Percentiles rank a stretch among this genome's conserved stretches.
phyloP scores from a whole-genome alignment of 2,797 vertebrate genomes.

The Pseudomugil gertrudae region DNA sequence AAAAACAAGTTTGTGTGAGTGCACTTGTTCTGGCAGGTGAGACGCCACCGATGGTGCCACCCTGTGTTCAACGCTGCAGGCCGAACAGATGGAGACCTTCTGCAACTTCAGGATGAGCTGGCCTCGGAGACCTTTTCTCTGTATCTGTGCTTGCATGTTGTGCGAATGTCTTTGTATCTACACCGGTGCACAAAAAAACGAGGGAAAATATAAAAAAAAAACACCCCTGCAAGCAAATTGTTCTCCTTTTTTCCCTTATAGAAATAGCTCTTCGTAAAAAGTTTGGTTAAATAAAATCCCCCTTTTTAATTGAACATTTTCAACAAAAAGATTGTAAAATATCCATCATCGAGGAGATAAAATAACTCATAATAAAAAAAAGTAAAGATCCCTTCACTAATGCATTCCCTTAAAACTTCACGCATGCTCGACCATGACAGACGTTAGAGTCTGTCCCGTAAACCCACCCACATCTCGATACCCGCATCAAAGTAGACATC shows the following conservation, averaged over 20 bases:
- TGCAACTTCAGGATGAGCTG: constrained; percentile 79
- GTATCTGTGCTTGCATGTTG: constrained; percentile 38
- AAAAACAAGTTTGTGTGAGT: constrained; percentile 15
- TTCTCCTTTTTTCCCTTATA: constrained; percentile 47
- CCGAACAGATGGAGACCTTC: constrained; percentile 46
- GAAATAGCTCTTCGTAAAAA: constrained; percentile 77
- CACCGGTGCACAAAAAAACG: constrained; percentile 46
- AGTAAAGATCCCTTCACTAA: constrained; percentile 65
- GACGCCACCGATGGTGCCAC: constrained; percentile 39
- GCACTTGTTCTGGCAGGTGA: constrained; percentile 30
- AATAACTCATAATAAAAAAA: constrained; percentile 62
- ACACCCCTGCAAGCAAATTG: constrained; percentile 37
- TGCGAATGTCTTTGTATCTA: constrained; percentile 58
- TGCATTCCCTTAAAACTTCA: constrained; percentile 53
- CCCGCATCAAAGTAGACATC: constrained; percentile 43
- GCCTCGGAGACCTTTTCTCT: constrained; percentile 23
- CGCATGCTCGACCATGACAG: constrained; percentile 51
- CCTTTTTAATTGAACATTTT: constrained; percentile 59
- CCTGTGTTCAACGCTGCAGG: constrained; percentile 49
- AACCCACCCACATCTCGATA: constrained; percentile 30
- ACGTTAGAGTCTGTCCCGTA: constrained; percentile 50
- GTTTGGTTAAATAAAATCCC: constrained; percentile 75
- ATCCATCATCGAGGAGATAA: constrained; percentile 67
- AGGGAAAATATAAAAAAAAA: constrained; percentile 5
- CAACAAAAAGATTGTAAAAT: constrained; percentile 76